phyloP scores from a whole-genome alignment of 2,113 vertebrate species.

The Macrotus californicus region DNA sequence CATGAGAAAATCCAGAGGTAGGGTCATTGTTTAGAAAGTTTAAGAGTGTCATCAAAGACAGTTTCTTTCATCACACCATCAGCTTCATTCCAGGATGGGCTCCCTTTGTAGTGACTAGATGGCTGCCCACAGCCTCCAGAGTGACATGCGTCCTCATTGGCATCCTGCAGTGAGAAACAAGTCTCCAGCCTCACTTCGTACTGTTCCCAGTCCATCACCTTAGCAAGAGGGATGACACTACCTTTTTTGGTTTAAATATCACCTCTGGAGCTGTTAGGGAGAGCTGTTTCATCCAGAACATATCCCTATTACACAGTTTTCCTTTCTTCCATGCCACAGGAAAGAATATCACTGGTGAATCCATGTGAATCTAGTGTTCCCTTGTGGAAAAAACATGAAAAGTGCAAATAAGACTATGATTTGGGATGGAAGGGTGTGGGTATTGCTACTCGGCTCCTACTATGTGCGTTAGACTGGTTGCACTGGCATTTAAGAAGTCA shows the following conservation, averaged over 20 bases:
- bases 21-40: background rate
- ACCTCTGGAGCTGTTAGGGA: background rate
- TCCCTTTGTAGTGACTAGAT: background rate
- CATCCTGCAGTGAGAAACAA: background rate
- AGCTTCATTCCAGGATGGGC: background rate
- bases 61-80: background rate
- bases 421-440: background rate
- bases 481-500: background rate
- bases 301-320: background rate
- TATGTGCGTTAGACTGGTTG: background rate
- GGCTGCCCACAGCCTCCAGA: background rate
- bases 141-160: background rate
- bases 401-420: background rate
- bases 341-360: background rate
- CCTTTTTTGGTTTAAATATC: background rate
- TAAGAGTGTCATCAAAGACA: background rate
- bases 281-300: background rate
- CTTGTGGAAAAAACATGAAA: background rate
- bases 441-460: background rate
- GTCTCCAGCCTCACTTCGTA: background rate
- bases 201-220: background rate
- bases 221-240: background rate
- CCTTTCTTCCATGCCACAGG: background rate
- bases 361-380: background rate
- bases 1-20: background rate